These are phyloP conservation scores for Corydoras sp. DNA, from an alignment of 2,113 vertebrate genomes.

Conservation along the genomic window DNA sequence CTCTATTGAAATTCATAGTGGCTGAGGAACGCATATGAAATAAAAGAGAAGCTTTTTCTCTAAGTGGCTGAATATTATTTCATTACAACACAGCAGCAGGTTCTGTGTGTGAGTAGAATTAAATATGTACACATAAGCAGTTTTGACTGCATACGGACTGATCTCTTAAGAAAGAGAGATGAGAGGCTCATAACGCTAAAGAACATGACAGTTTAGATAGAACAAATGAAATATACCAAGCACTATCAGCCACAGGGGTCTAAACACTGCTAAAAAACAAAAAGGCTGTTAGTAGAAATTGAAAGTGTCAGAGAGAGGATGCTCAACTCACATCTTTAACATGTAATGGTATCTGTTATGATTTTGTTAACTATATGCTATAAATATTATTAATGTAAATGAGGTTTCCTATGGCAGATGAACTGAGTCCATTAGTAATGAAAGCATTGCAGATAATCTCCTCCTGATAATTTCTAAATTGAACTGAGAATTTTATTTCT, in stretches of 20 bases:
- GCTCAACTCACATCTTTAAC: not conserved
- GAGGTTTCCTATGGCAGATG: not conserved
- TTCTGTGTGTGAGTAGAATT: slow-evolving; percentile 1
- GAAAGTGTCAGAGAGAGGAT: not conserved
- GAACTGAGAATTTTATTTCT: not conserved
- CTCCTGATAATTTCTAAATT: not conserved
- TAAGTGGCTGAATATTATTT: not conserved
- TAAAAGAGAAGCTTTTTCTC: not conserved
- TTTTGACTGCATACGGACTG: not conserved
- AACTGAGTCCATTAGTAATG: not conserved
- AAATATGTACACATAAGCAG: not conserved
- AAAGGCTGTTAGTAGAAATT: not conserved
- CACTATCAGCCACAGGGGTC: not conserved
- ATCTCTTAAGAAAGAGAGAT: not conserved
- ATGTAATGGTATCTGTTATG: not conserved
- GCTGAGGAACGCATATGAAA: not conserved
- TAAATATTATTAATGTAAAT: no score
- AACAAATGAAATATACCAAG: not conserved
- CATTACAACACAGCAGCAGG: not conserved
- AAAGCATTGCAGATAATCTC: not conserved
- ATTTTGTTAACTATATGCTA: not conserved
- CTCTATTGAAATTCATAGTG: not conserved
- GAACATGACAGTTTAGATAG: not conserved
- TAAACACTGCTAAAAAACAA: not conserved
- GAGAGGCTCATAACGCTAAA: not conserved